These are phyloP conservation scores for Sebastiscus albofasciatus DNA, from an alignment of 2,797 vertebrate genomes.

Conservation along the genomic window DNA sequence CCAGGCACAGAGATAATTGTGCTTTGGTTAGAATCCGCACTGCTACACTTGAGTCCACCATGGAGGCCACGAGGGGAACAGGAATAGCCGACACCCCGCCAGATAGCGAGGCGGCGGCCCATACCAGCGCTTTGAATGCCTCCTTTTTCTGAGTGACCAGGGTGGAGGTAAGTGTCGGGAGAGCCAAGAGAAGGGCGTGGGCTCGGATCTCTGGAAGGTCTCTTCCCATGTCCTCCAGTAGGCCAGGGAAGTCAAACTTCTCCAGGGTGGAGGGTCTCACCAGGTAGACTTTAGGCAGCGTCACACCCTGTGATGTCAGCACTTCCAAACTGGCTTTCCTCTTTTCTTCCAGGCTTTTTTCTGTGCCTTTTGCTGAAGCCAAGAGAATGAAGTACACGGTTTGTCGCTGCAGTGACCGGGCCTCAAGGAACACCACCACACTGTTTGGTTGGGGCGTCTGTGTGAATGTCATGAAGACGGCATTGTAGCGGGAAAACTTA, in stretches of 20 bases:
- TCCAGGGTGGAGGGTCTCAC: constrained; percentile 71
- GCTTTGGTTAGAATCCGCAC: constrained; percentile 78
- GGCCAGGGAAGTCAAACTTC: constrained; percentile 70
- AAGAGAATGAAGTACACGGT: constrained; percentile 75
- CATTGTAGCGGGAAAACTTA: constrained; percentile 75
- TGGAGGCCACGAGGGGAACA: constrained; percentile 79
- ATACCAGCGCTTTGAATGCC: constrained; percentile 77
- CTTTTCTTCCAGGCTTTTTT: constrained; percentile 66
- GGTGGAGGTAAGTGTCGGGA: constrained; percentile 67
- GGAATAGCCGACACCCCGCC: constrained; percentile 80
- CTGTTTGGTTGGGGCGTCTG: constrained; percentile 50
- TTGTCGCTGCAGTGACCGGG: constrained; percentile 66
- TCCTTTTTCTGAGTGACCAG: constrained; percentile 79
- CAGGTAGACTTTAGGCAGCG: constrained; percentile 71
- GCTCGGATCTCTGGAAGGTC: constrained; percentile 80
- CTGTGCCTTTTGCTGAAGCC: constrained; percentile 52
- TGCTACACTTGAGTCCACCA: constrained; percentile 78
- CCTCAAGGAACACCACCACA: constrained; percentile 69
- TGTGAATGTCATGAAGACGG: constrained; percentile 71
- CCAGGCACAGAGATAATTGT: constrained; percentile 75
- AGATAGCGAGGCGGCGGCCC: constrained; percentile 81
- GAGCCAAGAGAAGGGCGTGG: constrained; percentile 76
- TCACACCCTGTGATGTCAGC: constrained; percentile 68
- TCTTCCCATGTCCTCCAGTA: constrained; percentile 68
- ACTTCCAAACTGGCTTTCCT: constrained; percentile 64